Conservation (phyloP, 1,140 invertebrate species). For the Cardiocondyla obscurior region DNA sequence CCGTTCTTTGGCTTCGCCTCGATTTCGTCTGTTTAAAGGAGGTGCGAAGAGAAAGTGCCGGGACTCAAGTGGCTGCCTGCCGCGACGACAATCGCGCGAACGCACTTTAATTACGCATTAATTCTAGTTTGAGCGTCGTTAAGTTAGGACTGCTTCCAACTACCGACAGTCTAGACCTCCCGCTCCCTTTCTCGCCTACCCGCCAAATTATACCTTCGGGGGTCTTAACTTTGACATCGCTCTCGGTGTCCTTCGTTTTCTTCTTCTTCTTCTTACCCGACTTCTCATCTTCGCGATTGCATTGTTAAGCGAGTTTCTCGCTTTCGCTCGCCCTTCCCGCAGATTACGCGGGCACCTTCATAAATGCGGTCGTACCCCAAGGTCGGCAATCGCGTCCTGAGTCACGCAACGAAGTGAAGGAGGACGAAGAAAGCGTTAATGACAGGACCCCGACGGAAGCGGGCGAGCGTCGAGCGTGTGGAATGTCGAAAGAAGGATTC, state of each 20-base stretch:
- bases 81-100: slow-evolving; percentile 69
- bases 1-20: slow-evolving; percentile 41
- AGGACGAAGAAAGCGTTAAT: slow-evolving; percentile 52
- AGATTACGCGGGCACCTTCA: slow-evolving; percentile 1
- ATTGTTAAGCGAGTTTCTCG: slow-evolving; percentile 38
- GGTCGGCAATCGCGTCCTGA: slow-evolving; percentile 34
- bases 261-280: not conserved
- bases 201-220: slow-evolving; percentile 74
- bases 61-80: slow-evolving; percentile 63
- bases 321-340: not conserved
- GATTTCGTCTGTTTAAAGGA: slow-evolving; percentile 60
- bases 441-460: slow-evolving; percentile 23
- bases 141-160: slow-evolving; percentile 64
- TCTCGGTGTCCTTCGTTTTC: slow-evolving; percentile 12
- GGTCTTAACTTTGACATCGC: slow-evolving; percentile 64
- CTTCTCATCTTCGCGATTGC: slow-evolving; percentile 35
- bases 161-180: slow-evolving; percentile 11
- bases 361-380: slow-evolving; percentile 54
- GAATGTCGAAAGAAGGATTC: slow-evolving; percentile 38
- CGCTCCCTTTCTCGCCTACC: slow-evolving; percentile 52
- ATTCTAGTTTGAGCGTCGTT: slow-evolving; percentile 72
- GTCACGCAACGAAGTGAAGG: slow-evolving; percentile 35
- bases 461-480: not conserved
- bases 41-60: slow-evolving; percentile 4
- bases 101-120: slow-evolving; percentile 76